Percentiles rank a stretch among this genome's conserved stretches.
Conservation (phyloP, 2,888 invertebrate genomes). For the Heterodera filipjevi region DNA sequence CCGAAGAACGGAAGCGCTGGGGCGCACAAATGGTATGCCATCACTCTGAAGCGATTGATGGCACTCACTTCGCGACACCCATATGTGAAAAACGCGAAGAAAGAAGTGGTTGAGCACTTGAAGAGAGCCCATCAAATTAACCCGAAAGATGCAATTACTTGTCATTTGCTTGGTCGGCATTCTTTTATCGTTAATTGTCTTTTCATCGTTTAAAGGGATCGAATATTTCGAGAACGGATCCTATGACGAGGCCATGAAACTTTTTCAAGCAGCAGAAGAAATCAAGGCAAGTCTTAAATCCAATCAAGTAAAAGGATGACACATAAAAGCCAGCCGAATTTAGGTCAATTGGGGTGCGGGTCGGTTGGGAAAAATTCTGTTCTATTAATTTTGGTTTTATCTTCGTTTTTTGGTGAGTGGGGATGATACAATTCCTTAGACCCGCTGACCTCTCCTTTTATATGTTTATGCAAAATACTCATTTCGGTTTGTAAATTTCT, state of each 20-base stretch:
- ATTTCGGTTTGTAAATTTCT: too few species aligned
- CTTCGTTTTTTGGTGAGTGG: too few species aligned
- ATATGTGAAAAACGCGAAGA: constrained; percentile 27
- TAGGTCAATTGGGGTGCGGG: too few species aligned
- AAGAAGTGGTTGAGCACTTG: constrained; percentile 49
- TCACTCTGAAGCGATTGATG: constrained; percentile 43
- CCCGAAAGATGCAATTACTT: constrained; percentile 51
- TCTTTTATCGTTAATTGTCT: not conserved
- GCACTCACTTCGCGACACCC: constrained; percentile 45
- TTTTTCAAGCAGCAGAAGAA: constrained; percentile 52
- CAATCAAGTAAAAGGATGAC: too few species aligned
- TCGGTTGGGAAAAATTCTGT: too few species aligned
- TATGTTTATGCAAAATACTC: too few species aligned
- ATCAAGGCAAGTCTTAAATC: too few species aligned
- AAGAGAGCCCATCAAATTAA: constrained; percentile 49
- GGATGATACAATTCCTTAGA: too few species aligned
- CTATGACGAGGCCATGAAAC: constrained; percentile 48
- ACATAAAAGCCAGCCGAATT: too few species aligned
- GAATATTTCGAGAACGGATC: constrained; percentile 31
- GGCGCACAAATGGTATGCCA: constrained; percentile 57
- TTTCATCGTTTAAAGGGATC: constrained; percentile 20
- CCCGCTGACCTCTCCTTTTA: too few species aligned
- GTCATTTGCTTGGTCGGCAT: constrained; percentile 47
- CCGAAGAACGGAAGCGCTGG: constrained; percentile 50
- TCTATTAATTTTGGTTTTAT: too few species aligned